A percentile compares a stretch with the other conserved stretches of the same genome.
phyloP scores from a whole-genome alignment of 2,888 invertebrate species.

The Aphidoletes aphidimyza region DNA sequence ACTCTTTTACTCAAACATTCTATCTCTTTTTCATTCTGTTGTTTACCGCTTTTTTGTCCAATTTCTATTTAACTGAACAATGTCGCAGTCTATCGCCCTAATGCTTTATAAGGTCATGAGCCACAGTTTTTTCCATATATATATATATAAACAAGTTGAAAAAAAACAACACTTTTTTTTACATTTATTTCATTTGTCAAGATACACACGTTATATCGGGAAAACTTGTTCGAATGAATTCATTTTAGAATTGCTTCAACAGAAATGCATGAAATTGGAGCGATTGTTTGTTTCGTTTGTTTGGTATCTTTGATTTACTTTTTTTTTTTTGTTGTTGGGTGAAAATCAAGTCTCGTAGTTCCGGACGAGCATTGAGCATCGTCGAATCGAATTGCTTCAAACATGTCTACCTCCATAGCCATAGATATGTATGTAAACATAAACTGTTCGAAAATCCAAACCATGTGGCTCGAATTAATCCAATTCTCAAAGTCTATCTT shows the following conservation, averaged over 20 bases:
- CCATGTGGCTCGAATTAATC: too few species aligned
- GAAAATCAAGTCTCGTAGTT: background rate
- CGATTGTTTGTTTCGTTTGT: slow-evolving; percentile 17
- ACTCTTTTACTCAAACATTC: too few species aligned
- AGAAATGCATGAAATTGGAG: slow-evolving; percentile 24
- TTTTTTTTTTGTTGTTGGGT: too few species aligned
- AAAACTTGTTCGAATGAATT: slow-evolving; percentile 30
- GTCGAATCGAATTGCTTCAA: too few species aligned
- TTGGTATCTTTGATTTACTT: background rate
- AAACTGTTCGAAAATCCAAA: too few species aligned
- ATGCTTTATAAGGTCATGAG: slow-evolving; percentile 24
- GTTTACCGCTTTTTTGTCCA: background rate
- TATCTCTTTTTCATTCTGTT: background rate
- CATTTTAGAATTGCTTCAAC: background rate
- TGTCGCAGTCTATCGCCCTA: slow-evolving; percentile 15
- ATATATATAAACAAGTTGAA: slow-evolving; percentile 17
- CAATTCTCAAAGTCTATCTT: background rate
- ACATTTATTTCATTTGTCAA: background rate
- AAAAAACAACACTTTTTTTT: slow-evolving; percentile 1
- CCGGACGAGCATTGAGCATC: too few species aligned
- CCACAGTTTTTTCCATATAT: slow-evolving; percentile 10
- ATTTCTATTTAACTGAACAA: slow-evolving; percentile 18
- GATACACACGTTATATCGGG: too few species aligned
- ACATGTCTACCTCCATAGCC: background rate
- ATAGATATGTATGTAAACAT: background rate